Base-by-base conservation (phyloP, 1,140 invertebrate species). In the Tetranychus cinnabarinus region DNA sequence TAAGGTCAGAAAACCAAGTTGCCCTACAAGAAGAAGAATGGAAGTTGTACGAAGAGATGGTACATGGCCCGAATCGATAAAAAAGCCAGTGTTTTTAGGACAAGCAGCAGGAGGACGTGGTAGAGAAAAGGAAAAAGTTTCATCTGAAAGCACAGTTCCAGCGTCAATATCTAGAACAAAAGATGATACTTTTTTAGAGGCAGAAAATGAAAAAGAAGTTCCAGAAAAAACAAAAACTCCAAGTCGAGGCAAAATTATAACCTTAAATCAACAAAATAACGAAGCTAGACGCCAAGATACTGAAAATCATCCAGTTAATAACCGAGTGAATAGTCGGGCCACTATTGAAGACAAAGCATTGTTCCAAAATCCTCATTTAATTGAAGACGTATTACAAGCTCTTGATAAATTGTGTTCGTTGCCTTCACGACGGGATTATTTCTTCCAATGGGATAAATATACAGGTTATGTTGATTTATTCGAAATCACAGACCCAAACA, bases 381-480 rank as follows among this genome's bases (percentile, higher is more conserved):
- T 42, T n/a, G 10, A 60, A 2, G 63, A 64, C 52, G 84, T 80
- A 70, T 80, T 80, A 68, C 76, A 80, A 56, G 80, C 82, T 58
- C 77, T 89, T 58, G 69, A 86, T 54, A 76, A 80, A 66, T 72
- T 90, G 64, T 87, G 82, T 73, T 85, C 86, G 34, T 82, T 85
- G 15, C 79, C 83, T 13, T 80, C 77, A 46, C 81, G 82, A 64
- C 78, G 80, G 65, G 88, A 90, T 70, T 91, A 85, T 71, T 78
- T 78, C 56, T 90, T 87, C 72, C 84, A 84, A 68, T 72, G 90
- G 59, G 78, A 79, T 67, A 83, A 83, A 62, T 79, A 76, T 62
- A 86, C 90, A 77, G 86, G 87, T 45, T 77, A 86, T 64, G 81
- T 78, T 72, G 86, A 90, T 73, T 73, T 91, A 59, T 91, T 88